These are phyloP conservation scores for Pomacea maculata DNA, from an alignment of 1,140 invertebrate species.

Conservation along the genomic window DNA sequence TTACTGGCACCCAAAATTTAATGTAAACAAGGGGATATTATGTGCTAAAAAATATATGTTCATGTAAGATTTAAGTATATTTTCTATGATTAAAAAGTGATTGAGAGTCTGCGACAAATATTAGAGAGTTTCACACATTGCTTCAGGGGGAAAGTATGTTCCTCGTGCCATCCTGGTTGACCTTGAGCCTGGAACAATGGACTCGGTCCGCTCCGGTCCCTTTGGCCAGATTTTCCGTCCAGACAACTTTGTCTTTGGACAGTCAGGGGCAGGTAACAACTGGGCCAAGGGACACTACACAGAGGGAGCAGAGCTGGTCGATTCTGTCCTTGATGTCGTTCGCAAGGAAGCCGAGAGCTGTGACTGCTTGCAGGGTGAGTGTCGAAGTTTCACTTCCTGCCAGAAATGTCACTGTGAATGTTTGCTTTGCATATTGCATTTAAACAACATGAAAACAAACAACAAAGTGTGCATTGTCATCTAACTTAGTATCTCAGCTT, in stretches of 20 bases:
- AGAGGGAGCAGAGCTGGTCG: slow-evolving; percentile 78
- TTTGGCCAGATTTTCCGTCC: slow-evolving; percentile 83
- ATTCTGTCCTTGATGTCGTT: slow-evolving; percentile 79
- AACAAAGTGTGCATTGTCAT: not conserved
- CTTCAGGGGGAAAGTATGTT: slow-evolving; percentile 81
- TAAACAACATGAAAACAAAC: too few relatives aligned
- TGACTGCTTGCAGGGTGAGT: slow-evolving; percentile 74
- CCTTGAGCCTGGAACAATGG: slow-evolving; percentile 94
- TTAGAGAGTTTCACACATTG: not conserved
- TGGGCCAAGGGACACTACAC: slow-evolving; percentile 76
- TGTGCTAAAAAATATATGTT: too few relatives aligned
- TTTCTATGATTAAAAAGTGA: too few relatives aligned
- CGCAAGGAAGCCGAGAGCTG: slow-evolving; percentile 85
- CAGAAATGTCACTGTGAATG: too few relatives aligned
- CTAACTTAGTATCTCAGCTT: not conserved
- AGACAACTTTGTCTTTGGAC: slow-evolving; percentile 74
- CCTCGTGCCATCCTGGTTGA: slow-evolving; percentile 90
- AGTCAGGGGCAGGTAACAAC: slow-evolving; percentile 81
- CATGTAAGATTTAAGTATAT: too few relatives aligned
- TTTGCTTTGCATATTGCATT: too few relatives aligned
- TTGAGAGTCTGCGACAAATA: too few relatives aligned
- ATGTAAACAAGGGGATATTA: too few relatives aligned
- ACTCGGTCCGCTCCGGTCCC: slow-evolving; percentile 86
- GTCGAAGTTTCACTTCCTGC: not conserved
- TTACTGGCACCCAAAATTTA: too few relatives aligned